Conservation (phyloP, 2,797 vertebrate genomes). For the Varecia variegata region DNA sequence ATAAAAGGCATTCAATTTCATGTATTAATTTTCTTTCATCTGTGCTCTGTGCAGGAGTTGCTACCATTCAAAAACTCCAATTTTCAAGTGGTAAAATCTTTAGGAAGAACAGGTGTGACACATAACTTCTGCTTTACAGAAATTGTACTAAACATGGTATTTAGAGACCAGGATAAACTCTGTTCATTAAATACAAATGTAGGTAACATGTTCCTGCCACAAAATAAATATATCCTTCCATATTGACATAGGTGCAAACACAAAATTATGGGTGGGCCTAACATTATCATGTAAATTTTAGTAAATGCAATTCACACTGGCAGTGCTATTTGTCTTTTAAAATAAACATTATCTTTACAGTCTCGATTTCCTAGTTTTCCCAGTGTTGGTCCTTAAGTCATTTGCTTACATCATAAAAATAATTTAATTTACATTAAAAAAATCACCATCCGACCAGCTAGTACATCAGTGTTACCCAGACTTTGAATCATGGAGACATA, state of each 20-base stretch:
- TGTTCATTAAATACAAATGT: not conserved
- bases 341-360: constrained; percentile 12
- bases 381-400: not conserved
- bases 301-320: not conserved
- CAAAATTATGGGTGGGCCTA: not conserved
- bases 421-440: constrained; percentile 53
- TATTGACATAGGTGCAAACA: not conserved
- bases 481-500: constrained; percentile 27
- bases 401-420: constrained; percentile 48
- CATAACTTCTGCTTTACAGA: not conserved
- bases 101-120: not conserved
- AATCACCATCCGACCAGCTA: not conserved
- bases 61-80: not conserved
- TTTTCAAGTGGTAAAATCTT: not conserved
- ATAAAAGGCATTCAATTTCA: not conserved
- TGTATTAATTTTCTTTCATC: not conserved
- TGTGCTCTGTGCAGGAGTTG: not conserved
- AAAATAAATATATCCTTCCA: not conserved
- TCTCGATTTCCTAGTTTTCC: not conserved
- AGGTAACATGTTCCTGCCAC: not conserved
- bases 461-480: not conserved
- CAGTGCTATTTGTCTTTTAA: constrained; percentile 11
- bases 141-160: not conserved
- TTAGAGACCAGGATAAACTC: not conserved
- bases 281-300: not conserved